Evolutionary conservation across 2,888 invertebrate genomes (phyloP).

Genomic region (Metallyticus violacea): DNA sequence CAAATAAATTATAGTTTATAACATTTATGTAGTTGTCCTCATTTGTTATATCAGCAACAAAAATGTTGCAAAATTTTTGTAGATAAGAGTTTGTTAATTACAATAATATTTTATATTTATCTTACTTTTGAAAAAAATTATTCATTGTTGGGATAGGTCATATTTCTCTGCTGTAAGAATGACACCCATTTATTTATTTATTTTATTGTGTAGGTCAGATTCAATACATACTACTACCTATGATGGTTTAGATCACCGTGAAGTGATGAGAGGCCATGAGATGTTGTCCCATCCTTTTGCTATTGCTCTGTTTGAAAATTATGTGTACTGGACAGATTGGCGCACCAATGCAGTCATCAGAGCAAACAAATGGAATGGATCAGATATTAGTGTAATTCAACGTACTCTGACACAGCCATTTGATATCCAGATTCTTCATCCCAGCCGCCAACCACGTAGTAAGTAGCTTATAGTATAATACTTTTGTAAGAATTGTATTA

Average conservation of each 20-base stretch:
- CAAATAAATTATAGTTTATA: too few relatives aligned
- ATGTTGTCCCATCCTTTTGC: constrained; percentile 86
- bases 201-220: constrained; percentile 59
- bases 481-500: too few relatives aligned
- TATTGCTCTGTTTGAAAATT: constrained; percentile 78
- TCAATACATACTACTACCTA: constrained; percentile 82
- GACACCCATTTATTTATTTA: not conserved
- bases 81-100: too few relatives aligned
- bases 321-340: constrained; percentile 95
- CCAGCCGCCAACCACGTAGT: constrained; percentile 67
- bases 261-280: constrained; percentile 69
- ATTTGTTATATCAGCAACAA: too few relatives aligned
- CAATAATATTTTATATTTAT: too few relatives aligned
- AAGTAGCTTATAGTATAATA: constrained; percentile 19
- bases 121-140: too few relatives aligned
- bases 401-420: constrained; percentile 85
- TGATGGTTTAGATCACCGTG: constrained; percentile 69
- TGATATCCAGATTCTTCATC: constrained; percentile 81
- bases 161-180: not conserved
- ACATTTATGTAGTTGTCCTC: too few relatives aligned
- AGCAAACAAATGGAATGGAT: constrained; percentile 84
- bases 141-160: too few relatives aligned
- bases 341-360: constrained; percentile 79
- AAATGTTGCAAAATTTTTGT: too few relatives aligned
- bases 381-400: constrained; percentile 74